phyloP scores from a whole-genome alignment of 2,888 invertebrate genomes.

The Timema cristinae region DNA sequence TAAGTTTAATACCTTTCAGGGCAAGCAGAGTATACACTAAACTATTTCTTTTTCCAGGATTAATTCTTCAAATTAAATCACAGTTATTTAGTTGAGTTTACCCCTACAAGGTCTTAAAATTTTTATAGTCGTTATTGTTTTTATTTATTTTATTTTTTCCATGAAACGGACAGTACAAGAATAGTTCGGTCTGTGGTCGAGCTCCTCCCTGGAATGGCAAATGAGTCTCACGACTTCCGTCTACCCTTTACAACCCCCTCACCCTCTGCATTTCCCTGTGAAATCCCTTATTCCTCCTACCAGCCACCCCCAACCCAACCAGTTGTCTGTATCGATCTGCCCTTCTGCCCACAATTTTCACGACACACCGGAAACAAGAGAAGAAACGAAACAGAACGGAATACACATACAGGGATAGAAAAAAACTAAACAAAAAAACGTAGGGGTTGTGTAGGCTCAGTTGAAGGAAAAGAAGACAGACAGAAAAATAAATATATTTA shows the following conservation, averaged over 20 bases:
- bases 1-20: too few species aligned
- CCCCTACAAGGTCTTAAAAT: too few species aligned
- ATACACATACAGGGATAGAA: constrained; percentile 20
- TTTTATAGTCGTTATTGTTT: too few species aligned
- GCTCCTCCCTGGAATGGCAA: constrained; percentile 26
- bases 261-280: not conserved
- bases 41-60: too few species aligned
- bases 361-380: constrained; percentile 24
- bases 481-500: constrained; percentile 23
- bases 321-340: constrained; percentile 28
- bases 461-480: not conserved
- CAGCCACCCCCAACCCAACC: not conserved
- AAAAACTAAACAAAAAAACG: constrained; percentile 14
- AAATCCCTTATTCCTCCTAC: not conserved
- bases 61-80: too few species aligned
- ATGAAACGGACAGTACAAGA: not conserved
- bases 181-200: constrained; percentile 10
- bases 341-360: constrained; percentile 19
- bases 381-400: constrained; percentile 17
- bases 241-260: constrained; percentile 6
- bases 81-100: too few species aligned
- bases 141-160: too few species aligned
- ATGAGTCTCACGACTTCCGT: constrained; percentile 25
- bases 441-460: not conserved
- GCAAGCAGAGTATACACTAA: too few species aligned